Conservation (phyloP, 2,888 invertebrate genomes). For the Elegia similella region DNA sequence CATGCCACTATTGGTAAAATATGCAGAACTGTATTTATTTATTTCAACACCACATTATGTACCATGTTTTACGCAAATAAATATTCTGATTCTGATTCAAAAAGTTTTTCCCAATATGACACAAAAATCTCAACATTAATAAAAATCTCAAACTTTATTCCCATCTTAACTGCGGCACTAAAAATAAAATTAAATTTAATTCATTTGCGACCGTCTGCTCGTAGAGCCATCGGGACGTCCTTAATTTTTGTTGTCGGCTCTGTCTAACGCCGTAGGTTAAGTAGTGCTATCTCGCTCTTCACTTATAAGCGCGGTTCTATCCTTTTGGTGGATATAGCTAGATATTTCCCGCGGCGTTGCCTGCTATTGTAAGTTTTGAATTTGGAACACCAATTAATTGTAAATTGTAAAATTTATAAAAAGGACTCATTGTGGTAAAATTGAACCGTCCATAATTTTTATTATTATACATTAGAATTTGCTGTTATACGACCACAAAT, state of each 20-base stretch:
- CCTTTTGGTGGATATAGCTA: conserved; percentile 37
- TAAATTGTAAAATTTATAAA: background rate
- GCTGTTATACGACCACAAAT: too few species aligned
- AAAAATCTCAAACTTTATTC: background rate
- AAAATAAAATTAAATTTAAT: conserved; percentile 18
- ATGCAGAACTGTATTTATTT: too few species aligned
- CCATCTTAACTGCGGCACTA: background rate
- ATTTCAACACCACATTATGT: too few species aligned
- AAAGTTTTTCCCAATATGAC: background rate
- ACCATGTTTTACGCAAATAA: too few species aligned
- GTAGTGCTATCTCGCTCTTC: conserved; percentile 41
- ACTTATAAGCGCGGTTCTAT: conserved; percentile 46
- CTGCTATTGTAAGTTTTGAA: background rate
- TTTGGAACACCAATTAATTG: background rate
- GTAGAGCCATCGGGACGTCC: conserved; percentile 43
- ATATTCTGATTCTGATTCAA: too few species aligned
- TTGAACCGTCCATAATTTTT: too few species aligned
- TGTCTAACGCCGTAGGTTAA: conserved; percentile 31
- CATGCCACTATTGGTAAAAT: too few species aligned
- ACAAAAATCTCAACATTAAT: background rate
- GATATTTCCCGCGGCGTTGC: conserved; percentile 10
- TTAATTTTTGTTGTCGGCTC: conserved; percentile 61
- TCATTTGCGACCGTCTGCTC: conserved; percentile 38
- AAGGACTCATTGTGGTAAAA: too few species aligned
- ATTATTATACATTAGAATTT: too few species aligned